Evolutionary conservation across 2,113 vertebrate genomes (phyloP), one percentile per base, ranked within the genome.

Genomic region (Dasyornis broadbenti): DNA sequence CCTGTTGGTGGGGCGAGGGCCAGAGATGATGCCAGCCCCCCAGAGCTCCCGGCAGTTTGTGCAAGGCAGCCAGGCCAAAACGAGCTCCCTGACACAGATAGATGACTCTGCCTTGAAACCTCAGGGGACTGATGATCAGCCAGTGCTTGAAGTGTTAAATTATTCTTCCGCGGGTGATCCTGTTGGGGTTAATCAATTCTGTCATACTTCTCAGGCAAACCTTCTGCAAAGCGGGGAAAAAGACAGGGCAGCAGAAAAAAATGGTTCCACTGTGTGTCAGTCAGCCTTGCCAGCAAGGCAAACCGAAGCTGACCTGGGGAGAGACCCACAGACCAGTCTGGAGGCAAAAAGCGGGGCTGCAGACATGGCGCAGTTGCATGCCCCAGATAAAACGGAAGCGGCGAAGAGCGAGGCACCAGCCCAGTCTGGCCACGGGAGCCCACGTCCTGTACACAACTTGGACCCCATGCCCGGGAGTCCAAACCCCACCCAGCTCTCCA

Each of bases 61-160:
- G 82, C 96, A 94, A 79, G 87, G 45, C 24, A 87, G 87, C 61
- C 81, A 93, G 44, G 83, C 82, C 10, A 95, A 75, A 42, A 73
- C 73, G 0, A 93, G 95, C 45, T 40, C 92, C 50, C 75, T 91
- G 65, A 59, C 26, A 0, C 96, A 91, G 49, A 71, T 78, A 71
- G 97, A 95, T 64, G 96, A 97, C 57, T 80, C 87, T 57, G 83
- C 56, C 53, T 30, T 73, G 50, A 92, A 95, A 49, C 60, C 82
- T 11, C 94, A 82, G 65, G 95, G 95, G 90, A 82, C 97, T 95
- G 94, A 91, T 24, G 82, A 95, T 68, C 94, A 92, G 50, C 92
- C 90, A 22, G 76, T 20, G 0, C 68, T 91, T 11, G 92, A 91
- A 63, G 72, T 90, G 65, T 75, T 95, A 59, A 35, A 54, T n/a